Base-by-base conservation (phyloP, 2,113 vertebrate genomes). In the Manacus vitellinus region DNA sequence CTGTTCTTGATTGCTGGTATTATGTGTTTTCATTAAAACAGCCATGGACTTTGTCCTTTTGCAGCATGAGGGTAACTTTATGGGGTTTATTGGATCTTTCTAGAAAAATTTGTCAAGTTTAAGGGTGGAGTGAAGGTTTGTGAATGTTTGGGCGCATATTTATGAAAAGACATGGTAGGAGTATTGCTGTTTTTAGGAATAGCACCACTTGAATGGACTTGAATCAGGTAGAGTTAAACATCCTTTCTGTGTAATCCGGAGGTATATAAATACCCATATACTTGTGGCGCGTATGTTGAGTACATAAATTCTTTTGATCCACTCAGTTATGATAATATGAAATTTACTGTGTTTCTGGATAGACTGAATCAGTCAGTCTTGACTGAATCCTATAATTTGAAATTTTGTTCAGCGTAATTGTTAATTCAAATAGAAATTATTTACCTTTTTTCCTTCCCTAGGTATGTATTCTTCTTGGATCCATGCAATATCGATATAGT, bases 381-480 rank as follows among this genome's bases (percentile, higher is more conserved):
- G 28, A 33, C 41, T 55, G 31, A 92, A 89, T 77, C 47, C 27
- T 41, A 20, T 59, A 30, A 30, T 63, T 47, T 78, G 47, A 94
- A 78, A 25, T 62, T 67, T 85, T 87, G 19, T 78, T 89, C 24
- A 28, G 8, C 72, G n/a, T 70, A 74, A 56, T 44, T 74, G 33
- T 72, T 85, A 33, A 61, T 71, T 92, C 28, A 43, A 92, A 75
- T 58, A 47, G 39, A 94, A 98, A 28, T 95, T 89, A 96, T 81
- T 77, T 44, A 79, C 14, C 41, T 71, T 39, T 92, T 79, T 94
- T 93, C 58, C 52, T 83, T 31, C 77, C 91, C 51, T 97, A 99
- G 99, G 97, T 99, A 99, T 70, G 99, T 99, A 15, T 99, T 99
- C 98, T 99, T 99, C 97, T 96, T 99, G 98, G 99, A 99, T 95